Conservation (phyloP, 2,888 invertebrate genomes). For the Philereme vetulata region DNA sequence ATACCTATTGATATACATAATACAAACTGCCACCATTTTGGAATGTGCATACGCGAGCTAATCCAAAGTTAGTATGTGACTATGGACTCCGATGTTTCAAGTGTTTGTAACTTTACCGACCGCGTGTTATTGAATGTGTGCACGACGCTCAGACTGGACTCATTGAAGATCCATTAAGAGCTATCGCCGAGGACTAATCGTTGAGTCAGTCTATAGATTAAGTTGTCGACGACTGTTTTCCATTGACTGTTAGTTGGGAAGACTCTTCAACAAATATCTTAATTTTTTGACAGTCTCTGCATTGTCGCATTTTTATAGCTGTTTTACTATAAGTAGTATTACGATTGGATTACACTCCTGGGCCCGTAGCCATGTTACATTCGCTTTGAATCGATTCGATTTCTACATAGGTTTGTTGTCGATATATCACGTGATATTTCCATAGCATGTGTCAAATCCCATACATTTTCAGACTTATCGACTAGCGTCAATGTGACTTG, state of each 20-base stretch:
- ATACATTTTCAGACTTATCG: no score
- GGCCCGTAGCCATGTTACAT: no score
- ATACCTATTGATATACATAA: neutral
- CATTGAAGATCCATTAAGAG: constrained; percentile 29
- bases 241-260: constrained; percentile 3
- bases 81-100: constrained; percentile 14
- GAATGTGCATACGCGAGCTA: constrained; percentile 13
- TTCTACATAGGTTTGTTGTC: no score
- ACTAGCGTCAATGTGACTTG: no score
- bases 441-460: no score
- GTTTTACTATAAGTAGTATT: no score
- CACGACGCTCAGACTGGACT: constrained; percentile 27
- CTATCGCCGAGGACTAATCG: constrained; percentile 27
- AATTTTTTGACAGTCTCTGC: neutral
- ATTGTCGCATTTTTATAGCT: no score
- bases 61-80: constrained; percentile 8
- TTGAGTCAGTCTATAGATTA: constrained; percentile 23
- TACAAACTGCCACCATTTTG: neutral
- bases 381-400: no score
- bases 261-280: neutral
- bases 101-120: constrained; percentile 34
- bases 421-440: no score
- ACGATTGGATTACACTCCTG: no score
- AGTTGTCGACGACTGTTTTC: constrained; percentile 13
- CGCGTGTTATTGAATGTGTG: constrained; percentile 29